A percentile compares a stretch with the other conserved stretches of the same genome.
Conservation (phyloP, 1,140 invertebrate species). For the Caenorhabditis tropicalis region DNA sequence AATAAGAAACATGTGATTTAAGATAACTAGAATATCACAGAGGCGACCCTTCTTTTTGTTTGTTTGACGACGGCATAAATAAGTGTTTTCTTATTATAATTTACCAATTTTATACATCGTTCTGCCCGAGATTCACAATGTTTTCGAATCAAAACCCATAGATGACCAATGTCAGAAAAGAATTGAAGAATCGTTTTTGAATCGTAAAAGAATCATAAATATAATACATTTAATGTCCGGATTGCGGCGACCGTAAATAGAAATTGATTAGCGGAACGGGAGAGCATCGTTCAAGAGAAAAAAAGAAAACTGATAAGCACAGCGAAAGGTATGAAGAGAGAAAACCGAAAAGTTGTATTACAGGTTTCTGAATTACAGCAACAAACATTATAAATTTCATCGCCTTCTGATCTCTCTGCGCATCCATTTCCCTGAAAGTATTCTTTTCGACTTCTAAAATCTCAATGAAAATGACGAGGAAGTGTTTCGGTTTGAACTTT, state of each 20-base stretch:
- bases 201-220: conserved; percentile 28
- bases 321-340: background rate
- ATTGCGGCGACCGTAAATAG: conserved; percentile 4
- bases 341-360: background rate
- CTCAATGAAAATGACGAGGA: background rate
- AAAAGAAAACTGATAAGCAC: background rate
- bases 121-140: no score
- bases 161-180: background rate
- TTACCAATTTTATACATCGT: no score
- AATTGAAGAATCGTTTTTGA: background rate
- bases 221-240: background rate
- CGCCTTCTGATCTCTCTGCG: background rate
- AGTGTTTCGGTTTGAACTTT: background rate
- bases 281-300: background rate
- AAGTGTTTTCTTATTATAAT: no score
- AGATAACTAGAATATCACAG: background rate
- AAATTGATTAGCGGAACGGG: background rate
- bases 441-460: background rate
- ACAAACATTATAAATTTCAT: conserved; percentile 46
- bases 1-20: background rate
- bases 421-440: conserved; percentile 21
- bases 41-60: no score
- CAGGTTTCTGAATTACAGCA: conserved; percentile 34
- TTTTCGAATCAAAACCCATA: background rate
- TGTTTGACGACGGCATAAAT: no score